phyloP scores from a whole-genome alignment of 1,140 invertebrate genomes.

The Halyomorpha halys region DNA sequence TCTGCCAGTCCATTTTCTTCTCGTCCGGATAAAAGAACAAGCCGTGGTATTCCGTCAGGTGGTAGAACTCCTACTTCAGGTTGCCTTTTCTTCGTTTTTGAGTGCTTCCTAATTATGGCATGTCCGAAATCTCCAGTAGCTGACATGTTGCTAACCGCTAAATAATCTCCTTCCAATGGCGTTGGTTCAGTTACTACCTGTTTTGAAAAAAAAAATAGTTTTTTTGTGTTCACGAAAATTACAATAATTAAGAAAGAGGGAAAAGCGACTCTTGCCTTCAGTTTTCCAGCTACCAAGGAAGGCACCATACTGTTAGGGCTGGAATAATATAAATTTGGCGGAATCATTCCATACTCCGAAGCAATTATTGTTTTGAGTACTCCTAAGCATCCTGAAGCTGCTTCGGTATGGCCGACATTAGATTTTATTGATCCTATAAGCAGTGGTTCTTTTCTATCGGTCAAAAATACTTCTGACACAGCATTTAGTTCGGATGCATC shows the following conservation, averaged over 20 bases:
- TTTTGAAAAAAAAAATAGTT: not conserved
- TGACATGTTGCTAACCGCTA: conserved; percentile 53
- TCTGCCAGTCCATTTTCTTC: conserved; percentile 28
- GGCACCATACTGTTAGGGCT: conserved; percentile 41
- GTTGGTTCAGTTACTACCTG: conserved; percentile 44
- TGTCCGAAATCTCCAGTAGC: conserved; percentile 55
- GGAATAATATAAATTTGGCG: conserved; percentile 32
- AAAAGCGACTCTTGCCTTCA: conserved; percentile 27
- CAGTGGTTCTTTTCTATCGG: conserved; percentile 41
- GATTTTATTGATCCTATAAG: conserved; percentile 64
- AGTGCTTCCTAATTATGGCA: conserved; percentile 38
- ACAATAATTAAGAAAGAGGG: not conserved
- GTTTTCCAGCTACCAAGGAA: conserved; percentile 41
- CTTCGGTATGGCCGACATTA: conserved; percentile 66
- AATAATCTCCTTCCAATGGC: conserved; percentile 38
- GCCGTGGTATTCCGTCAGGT: conserved; percentile 29
- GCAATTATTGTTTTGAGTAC: conserved; percentile 43
- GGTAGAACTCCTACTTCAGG: conserved; percentile 18
- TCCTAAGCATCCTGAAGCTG: conserved; percentile 49
- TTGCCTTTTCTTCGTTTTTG: conserved; percentile 24
- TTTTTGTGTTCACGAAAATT: not conserved
- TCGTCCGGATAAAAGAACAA: conserved; percentile 31
- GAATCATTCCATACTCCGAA: conserved; percentile 30
- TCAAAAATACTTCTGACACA: conserved; percentile 28
- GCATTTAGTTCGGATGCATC: conserved; percentile 30